These are phyloP conservation scores for Myopa testacea DNA, from an alignment of 2,888 invertebrate species.

Conservation along the genomic window DNA sequence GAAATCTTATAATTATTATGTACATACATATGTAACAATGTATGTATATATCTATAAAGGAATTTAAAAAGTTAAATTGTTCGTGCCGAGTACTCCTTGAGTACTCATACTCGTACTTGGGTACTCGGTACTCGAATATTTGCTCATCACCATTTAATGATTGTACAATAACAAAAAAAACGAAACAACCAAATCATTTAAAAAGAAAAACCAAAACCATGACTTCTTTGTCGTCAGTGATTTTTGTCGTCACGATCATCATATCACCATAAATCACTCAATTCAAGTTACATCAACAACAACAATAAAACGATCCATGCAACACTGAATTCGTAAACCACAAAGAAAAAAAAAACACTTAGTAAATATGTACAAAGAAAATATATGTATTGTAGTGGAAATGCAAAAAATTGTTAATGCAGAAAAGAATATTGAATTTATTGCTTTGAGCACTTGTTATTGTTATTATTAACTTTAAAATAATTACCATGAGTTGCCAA, in stretches of 20 bases:
- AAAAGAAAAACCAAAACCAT: background rate
- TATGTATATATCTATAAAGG: too few relatives aligned
- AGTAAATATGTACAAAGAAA: too few relatives aligned
- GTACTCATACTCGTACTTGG: too few relatives aligned
- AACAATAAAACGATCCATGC: background rate
- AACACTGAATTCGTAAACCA: too few relatives aligned
- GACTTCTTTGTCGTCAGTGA: background rate
- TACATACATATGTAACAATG: too few relatives aligned
- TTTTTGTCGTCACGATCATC: constrained; percentile 49
- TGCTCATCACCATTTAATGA: background rate
- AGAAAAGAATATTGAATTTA: too few relatives aligned
- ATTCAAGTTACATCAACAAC: background rate
- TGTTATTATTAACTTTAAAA: background rate
- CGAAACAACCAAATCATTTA: background rate
- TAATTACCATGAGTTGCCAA: background rate
- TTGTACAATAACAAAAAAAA: background rate
- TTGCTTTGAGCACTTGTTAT: too few relatives aligned
- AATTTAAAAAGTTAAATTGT: too few relatives aligned
- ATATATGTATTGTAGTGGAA: too few relatives aligned
- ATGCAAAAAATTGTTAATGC: background rate
- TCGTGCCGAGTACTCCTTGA: too few relatives aligned
- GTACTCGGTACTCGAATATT: too few relatives aligned
- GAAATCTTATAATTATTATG: too few relatives aligned
- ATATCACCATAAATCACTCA: constrained; percentile 59
- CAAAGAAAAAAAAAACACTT: background rate